Evolutionary conservation across 30 jellyfish, hydroid and myxozoan genomes (phyloP).

Genomic region (Rhopilema esculentum): DNA sequence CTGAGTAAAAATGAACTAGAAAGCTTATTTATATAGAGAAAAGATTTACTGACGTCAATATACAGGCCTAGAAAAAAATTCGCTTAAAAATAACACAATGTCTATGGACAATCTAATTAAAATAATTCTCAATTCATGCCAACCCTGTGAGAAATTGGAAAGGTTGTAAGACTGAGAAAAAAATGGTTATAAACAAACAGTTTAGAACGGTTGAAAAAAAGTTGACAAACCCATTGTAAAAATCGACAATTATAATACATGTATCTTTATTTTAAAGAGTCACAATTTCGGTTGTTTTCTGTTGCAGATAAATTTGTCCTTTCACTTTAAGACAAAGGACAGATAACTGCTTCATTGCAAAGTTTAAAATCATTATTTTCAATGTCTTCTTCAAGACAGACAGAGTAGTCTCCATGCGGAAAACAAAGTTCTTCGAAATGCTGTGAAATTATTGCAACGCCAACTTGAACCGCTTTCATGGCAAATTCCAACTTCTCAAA

Average conservation of each 20-base stretch:
- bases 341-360: neutral
- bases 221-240: neutral
- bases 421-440: slow-evolving; percentile 65
- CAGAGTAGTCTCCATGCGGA: slow-evolving; percentile 38
- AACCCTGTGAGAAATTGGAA: neutral
- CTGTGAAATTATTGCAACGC: slow-evolving; percentile 77
- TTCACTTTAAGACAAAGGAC: neutral
- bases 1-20: no score
- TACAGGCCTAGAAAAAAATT: no score
- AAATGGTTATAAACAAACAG: neutral
- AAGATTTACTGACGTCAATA: no score
- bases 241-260: neutral
- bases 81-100: no score
- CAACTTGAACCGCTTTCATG: slow-evolving; percentile 81
- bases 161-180: neutral
- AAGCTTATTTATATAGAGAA: no score
- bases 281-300: no score
- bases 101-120: no score
- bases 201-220: neutral
- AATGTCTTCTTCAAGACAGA: slow-evolving; percentile 19
- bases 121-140: neutral
- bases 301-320: no score
- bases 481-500: slow-evolving; percentile 75
- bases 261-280: neutral
- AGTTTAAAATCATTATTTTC: neutral